phyloP scores from a whole-genome alignment of 2,797 vertebrate species.

The Amniataba percoides region DNA sequence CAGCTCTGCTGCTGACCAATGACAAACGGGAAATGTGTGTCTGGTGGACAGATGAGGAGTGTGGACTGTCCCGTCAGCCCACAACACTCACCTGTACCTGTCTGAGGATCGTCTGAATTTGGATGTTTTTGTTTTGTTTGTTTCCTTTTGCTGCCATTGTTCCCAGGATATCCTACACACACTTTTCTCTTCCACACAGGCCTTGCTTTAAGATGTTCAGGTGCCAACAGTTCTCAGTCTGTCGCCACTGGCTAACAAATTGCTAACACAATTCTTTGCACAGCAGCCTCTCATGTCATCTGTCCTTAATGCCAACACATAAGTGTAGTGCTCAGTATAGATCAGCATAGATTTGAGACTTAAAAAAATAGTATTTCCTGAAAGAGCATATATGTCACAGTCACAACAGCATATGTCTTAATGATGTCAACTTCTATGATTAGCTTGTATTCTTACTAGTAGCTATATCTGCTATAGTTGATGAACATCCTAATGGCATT shows the following conservation, averaged over 20 bases:
- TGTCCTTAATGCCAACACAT: conserved; percentile 33
- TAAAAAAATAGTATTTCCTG: conserved; percentile 30
- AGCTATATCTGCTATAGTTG: conserved; percentile 55
- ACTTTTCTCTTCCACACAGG: not conserved
- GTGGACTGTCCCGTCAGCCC: conserved; percentile 1
- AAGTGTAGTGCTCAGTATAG: conserved; percentile 32
- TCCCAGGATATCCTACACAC: not conserved
- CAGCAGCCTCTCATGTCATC: conserved; percentile 23
- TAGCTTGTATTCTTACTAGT: conserved; percentile 38
- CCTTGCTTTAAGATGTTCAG: conserved; percentile 30
- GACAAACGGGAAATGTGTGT: not conserved
- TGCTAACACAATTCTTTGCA: conserved; percentile 27
- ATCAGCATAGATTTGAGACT: conserved; percentile 26
- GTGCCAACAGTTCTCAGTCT: conserved; percentile 36
- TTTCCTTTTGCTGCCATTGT: not conserved
- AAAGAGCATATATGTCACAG: conserved; percentile 13
- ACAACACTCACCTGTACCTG: not conserved
- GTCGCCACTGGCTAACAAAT: conserved; percentile 7
- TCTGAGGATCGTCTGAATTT: not conserved
- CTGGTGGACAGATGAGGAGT: conserved; percentile 2
- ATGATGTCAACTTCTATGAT: conserved; percentile 42
- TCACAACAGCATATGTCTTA: conserved; percentile 38
- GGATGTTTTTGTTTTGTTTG: conserved; percentile 9
- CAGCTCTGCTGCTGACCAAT: conserved; percentile 10
- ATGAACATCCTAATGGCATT: conserved; percentile 28